Conservation (phyloP, 2,888 invertebrate genomes). For the Sinodicranocentrus sp. region DNA sequence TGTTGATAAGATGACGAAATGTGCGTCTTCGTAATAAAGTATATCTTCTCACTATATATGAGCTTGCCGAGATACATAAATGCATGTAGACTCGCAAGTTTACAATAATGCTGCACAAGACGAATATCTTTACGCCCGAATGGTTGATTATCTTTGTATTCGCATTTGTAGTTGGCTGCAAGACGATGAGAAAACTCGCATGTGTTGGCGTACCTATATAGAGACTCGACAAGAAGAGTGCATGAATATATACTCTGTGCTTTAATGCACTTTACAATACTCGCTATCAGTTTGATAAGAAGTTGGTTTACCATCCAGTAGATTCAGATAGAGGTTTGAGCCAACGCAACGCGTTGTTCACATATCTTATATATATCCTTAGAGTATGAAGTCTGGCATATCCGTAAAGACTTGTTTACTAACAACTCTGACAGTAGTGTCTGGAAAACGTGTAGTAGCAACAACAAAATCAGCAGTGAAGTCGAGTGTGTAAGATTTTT, state of each 20-base stretch:
- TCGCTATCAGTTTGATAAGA: conserved; percentile 49
- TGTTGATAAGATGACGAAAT: conserved; percentile 35
- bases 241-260: too few relatives aligned
- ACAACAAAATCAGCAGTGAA: conserved; percentile 8
- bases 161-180: too few relatives aligned
- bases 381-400: background rate
- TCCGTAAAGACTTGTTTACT: conserved; percentile 52
- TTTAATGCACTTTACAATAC: too few relatives aligned
- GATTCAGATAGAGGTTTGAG: conserved; percentile 49
- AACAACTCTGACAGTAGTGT: conserved; percentile 54
- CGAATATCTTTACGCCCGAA: too few relatives aligned
- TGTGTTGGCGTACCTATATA: too few relatives aligned
- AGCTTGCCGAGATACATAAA: too few relatives aligned
- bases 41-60: too few relatives aligned
- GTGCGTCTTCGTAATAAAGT: background rate
- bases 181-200: too few relatives aligned
- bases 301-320: background rate
- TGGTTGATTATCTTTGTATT: too few relatives aligned
- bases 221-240: too few relatives aligned
- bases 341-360: background rate
- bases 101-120: too few relatives aligned
- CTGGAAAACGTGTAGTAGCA: conserved; percentile 50
- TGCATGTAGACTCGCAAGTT: too few relatives aligned
- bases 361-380: background rate
- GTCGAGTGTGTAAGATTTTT: background rate